Evolutionary conservation across 2,797 vertebrate species (phyloP), one percentile per base, ranked within the genome.

Genomic region (Antennarius maculatus): DNA sequence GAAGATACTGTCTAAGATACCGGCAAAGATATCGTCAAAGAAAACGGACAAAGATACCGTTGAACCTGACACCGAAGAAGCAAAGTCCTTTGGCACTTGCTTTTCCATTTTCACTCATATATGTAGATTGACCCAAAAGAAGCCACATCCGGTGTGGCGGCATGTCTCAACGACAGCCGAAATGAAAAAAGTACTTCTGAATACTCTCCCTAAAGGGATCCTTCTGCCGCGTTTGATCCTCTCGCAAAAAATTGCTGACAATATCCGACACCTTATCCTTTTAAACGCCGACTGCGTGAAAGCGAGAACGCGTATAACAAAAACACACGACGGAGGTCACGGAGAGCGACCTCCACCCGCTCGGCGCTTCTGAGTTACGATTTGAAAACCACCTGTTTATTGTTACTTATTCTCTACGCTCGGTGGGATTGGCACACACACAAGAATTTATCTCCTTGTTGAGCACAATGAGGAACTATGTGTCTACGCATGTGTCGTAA

Each of bases 371-470:
- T 58, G 65, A 81, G 66, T 79, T 77, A 70, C 57, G 67, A 79
- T 71, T 15, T 14, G 52, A 42, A 74, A 82, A 75, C 66, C 76
- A 82, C 74, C 72, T 82, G 69, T 77, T 77, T 73, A 77, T 69
- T 66, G 66, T 66, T 63, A 76, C 50, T 86, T 77, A 73, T 80
- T 79, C 70, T 69, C 59, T 27, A 1, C 12, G 64, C 72, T 68
- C 74, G 74, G 85, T 87, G 85, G 78, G 85, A 80, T 69, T 72
- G 74, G 81, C 71, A 47, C 66, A 23, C 31, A 18, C 46, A 37
- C 68, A 53, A 65, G 82, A 84, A 91, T 86, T 80, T 76, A 83
- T 86, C 73, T 86, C 81, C 73, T 76, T 59, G 61, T 69, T 59
- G 81, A 81, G 67, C 74, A 60, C 76, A 77, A 77, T 69, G 73